phyloP scores from a whole-genome alignment of 2,797 vertebrate genomes.

The Chromobotia macracanthus region DNA sequence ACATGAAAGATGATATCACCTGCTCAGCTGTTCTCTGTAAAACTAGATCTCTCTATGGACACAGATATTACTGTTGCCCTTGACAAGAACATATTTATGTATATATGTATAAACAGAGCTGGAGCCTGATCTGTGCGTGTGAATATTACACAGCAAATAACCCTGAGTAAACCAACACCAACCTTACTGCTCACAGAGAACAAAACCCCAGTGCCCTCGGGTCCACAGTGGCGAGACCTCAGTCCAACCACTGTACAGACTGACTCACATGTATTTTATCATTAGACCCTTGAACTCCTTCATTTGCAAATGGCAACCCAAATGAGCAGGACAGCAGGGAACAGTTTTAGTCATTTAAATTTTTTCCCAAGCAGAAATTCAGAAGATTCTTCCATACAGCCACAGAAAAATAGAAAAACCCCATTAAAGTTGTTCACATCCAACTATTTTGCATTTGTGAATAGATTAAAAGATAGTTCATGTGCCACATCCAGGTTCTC shows the following conservation, averaged over 20 bases:
- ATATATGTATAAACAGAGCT: constrained; percentile 17
- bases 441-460: no score
- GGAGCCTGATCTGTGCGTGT: constrained; percentile 22
- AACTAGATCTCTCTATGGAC: constrained; percentile 34
- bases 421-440: no score
- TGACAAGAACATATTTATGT: constrained; percentile 22
- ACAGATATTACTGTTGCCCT: constrained; percentile 26
- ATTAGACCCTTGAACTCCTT: constrained; percentile 56
- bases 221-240: constrained; percentile 60
- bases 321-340: background rate
- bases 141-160: constrained; percentile 23
- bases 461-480: no score
- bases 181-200: constrained; percentile 56
- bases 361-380: background rate
- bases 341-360: background rate
- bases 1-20: constrained; percentile 7
- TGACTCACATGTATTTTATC: constrained; percentile 62
- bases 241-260: constrained; percentile 55
- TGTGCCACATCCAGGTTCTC: no score
- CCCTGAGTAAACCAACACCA: constrained; percentile 71
- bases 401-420: no score
- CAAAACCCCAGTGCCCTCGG: constrained; percentile 64
- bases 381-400: no score
- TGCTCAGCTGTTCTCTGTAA: constrained; percentile 12
- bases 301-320: background rate